phyloP scores from a whole-genome alignment of 2,888 invertebrate species.

The Invenusta paracnida region DNA sequence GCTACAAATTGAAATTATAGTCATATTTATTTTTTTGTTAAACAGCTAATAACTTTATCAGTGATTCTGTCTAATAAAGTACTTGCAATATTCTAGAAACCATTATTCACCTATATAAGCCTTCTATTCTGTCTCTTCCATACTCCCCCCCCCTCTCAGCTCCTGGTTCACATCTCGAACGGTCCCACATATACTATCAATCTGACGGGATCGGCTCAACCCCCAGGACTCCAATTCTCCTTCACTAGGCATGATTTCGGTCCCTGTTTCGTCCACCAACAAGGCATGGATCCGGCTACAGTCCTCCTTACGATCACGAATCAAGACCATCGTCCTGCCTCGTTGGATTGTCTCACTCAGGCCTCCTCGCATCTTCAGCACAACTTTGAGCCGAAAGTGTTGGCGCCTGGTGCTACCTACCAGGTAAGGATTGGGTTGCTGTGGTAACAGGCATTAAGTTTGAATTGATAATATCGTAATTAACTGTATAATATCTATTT shows the following conservation, averaged over 20 bases:
- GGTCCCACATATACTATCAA: slow-evolving; percentile 67
- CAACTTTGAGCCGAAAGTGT: slow-evolving; percentile 56
- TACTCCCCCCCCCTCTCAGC: neutral
- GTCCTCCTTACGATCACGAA: slow-evolving; percentile 55
- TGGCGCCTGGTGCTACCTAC: slow-evolving; percentile 51
- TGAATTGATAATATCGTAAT: no score
- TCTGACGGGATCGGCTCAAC: slow-evolving; percentile 66
- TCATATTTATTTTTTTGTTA: no score
- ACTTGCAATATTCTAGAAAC: no score
- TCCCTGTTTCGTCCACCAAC: slow-evolving; percentile 64
- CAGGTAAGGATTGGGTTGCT: slow-evolving; percentile 57
- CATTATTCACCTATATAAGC: neutral
- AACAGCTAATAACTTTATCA: no score
- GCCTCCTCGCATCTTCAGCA: slow-evolving; percentile 53
- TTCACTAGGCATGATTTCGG: slow-evolving; percentile 68
- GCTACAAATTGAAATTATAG: no score
- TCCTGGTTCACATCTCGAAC: slow-evolving; percentile 65
- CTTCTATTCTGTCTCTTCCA: neutral
- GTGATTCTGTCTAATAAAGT: no score
- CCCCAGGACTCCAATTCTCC: slow-evolving; percentile 66
- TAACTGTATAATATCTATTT: no score
- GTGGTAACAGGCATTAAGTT: no score
- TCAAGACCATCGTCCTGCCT: slow-evolving; percentile 53
- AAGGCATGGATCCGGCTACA: slow-evolving; percentile 55
- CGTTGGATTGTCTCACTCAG: slow-evolving; percentile 57